Evolutionary conservation across 2,113 vertebrate species (phyloP).

Genomic region (Plectropomus leopardus): DNA sequence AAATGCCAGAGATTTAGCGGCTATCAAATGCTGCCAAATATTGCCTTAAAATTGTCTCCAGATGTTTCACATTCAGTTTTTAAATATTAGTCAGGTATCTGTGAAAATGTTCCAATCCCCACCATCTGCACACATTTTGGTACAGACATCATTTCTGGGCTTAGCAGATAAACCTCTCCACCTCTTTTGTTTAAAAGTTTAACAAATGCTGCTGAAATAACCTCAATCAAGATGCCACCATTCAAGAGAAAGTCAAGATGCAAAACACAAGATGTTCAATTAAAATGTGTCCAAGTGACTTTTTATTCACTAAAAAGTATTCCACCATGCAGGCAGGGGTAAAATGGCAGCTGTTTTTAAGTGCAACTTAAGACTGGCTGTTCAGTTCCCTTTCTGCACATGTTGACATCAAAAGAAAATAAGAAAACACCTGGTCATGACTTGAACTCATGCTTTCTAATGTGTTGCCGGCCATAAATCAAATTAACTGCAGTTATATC

Average conservation of each 20-base stretch:
- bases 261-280: background rate
- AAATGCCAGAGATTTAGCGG: conserved; percentile 2
- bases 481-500: conserved; percentile 75
- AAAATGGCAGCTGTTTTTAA: background rate
- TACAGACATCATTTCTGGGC: conserved; percentile 7
- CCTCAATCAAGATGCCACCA: conserved; percentile 4
- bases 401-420: conserved; percentile 51
- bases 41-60: conserved; percentile 23
- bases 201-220: conserved; percentile 12
- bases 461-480: conserved; percentile 71
- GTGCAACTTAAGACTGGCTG: background rate
- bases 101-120: conserved; percentile 16
- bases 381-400: conserved; percentile 5
- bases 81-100: conserved; percentile 32
- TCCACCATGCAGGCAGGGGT: background rate
- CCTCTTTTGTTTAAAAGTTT: background rate
- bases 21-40: background rate
- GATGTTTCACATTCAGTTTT: conserved; percentile 30
- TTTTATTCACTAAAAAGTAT: conserved; percentile 20
- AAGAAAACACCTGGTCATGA: conserved; percentile 71
- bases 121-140: conserved; percentile 33
- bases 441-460: conserved; percentile 70
- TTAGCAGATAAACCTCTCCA: background rate
- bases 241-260: conserved; percentile 23
- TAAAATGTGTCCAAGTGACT: conserved; percentile 17